phyloP scores from a whole-genome alignment of 2,113 vertebrate species.

The Todiramphus chloris region DNA sequence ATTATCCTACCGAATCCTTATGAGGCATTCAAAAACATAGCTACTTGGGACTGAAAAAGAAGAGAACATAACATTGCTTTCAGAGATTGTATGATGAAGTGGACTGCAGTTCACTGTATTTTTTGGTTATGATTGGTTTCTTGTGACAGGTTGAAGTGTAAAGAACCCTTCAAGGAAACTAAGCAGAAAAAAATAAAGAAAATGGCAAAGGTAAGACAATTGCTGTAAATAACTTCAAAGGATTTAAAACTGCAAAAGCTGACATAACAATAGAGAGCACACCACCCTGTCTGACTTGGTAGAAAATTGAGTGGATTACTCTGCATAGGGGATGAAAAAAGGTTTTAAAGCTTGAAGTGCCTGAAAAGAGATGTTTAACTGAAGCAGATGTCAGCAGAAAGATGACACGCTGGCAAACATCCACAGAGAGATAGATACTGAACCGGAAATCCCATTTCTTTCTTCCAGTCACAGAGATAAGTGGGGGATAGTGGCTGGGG shows the following conservation, averaged over 20 bases:
- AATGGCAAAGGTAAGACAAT: not conserved
- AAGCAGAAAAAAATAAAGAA: not conserved
- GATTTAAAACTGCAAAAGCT: not conserved
- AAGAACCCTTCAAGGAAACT: not conserved
- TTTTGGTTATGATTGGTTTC: not conserved
- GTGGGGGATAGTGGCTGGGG: not conserved
- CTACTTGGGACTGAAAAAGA: not conserved
- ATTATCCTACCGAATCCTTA: not conserved
- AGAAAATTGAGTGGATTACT: not conserved
- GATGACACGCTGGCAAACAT: not conserved
- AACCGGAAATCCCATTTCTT: not conserved
- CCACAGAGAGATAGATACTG: not conserved
- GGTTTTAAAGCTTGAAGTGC: not conserved
- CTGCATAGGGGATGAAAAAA: not conserved
- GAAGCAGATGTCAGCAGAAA: not conserved
- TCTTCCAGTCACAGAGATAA: not conserved
- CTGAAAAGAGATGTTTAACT: not conserved
- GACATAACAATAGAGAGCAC: not conserved
- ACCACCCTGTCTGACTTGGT: not conserved
- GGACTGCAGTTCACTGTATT: not conserved
- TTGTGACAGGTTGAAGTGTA: not conserved
- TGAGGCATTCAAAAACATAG: not conserved
- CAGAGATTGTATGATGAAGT: not conserved
- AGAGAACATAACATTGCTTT: not conserved
- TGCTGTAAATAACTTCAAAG: not conserved